phyloP scores from a whole-genome alignment of 2,888 invertebrate species.

The Dicranocentrus wangi region DNA sequence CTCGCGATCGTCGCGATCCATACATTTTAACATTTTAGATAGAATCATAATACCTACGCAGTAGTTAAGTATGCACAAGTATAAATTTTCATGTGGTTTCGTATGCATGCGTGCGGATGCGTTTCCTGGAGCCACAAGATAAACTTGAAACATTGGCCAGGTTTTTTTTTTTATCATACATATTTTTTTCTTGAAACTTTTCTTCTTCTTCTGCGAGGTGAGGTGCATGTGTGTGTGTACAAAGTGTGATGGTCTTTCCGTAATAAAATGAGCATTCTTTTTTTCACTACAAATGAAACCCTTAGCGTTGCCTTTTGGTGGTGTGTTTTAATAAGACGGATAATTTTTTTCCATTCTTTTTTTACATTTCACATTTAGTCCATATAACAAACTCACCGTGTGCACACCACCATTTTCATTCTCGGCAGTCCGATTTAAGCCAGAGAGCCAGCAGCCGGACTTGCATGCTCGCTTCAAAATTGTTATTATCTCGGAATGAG shows the following conservation, averaged over 20 bases:
- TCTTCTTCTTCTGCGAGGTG: background rate
- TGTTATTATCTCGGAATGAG: too few species aligned
- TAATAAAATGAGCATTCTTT: background rate
- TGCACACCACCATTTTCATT: too few species aligned
- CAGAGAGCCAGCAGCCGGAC: too few species aligned
- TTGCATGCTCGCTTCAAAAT: too few species aligned
- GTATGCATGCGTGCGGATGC: constrained; percentile 60
- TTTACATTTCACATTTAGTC: background rate
- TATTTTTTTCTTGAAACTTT: background rate
- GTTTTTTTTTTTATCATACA: background rate
- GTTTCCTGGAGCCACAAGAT: constrained; percentile 60
- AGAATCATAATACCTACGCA: background rate
- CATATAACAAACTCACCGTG: too few species aligned
- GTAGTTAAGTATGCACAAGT: background rate
- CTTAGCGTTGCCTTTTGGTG: constrained; percentile 13
- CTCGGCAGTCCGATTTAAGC: too few species aligned
- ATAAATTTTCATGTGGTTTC: constrained; percentile 53
- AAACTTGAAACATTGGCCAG: constrained; percentile 21
- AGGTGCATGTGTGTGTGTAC: too few species aligned
- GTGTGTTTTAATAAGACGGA: constrained; percentile 22
- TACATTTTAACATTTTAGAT: background rate
- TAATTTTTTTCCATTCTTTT: background rate
- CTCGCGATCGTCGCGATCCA: background rate
- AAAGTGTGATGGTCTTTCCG: constrained; percentile 6
- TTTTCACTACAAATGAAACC: background rate